phyloP scores from a whole-genome alignment of 1,140 invertebrate species.

The Drusus annulatus region DNA sequence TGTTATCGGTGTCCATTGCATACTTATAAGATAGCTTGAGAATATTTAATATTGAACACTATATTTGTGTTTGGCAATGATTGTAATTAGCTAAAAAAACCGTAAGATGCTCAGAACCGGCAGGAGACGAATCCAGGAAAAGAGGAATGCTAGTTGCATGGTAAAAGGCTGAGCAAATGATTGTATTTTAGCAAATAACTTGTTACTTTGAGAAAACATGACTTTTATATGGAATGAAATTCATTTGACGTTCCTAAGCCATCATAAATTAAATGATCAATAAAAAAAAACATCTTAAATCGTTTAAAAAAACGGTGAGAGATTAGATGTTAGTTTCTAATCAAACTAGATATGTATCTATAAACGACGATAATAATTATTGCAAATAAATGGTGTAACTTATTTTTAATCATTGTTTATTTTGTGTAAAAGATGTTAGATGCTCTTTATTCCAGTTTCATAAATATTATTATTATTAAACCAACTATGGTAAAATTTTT shows the following conservation, averaged over 20 bases:
- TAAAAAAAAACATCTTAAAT: no score
- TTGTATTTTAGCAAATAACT: neutral
- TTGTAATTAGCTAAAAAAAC: neutral
- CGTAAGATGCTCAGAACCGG: neutral
- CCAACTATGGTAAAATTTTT: neutral
- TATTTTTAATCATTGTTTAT: no score
- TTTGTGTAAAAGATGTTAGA: neutral
- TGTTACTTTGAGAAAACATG: neutral
- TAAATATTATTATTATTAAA: neutral
- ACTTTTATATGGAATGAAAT: no score
- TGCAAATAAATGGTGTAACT: no score
- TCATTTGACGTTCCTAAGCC: no score
- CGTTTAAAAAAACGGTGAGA: no score
- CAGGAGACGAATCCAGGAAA: neutral
- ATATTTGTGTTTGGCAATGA: neutral
- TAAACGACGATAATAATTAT: no score
- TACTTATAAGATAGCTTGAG: slow-evolving; percentile 2
- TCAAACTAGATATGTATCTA: no score
- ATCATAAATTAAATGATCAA: no score
- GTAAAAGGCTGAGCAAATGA: neutral
- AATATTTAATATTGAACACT: neutral
- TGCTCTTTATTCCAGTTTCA: neutral
- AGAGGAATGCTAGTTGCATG: neutral
- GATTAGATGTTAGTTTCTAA: no score
- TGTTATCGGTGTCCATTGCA: slow-evolving; percentile 28